phyloP scores from a whole-genome alignment of 2,113 vertebrate genomes.

The Cepphus grylle region DNA sequence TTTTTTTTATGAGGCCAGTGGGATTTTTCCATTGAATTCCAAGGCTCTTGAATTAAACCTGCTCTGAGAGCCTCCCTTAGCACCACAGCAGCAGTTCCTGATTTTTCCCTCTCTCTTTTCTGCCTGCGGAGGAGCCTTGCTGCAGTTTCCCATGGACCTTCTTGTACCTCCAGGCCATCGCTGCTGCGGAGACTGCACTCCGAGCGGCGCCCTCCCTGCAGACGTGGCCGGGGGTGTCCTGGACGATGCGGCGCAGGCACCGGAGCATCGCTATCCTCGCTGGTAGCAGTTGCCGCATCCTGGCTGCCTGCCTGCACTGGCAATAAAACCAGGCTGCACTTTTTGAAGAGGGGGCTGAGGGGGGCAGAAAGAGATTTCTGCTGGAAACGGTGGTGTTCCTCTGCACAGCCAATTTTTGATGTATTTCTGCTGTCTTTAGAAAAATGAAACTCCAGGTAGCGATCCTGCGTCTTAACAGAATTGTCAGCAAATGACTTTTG shows the following conservation, averaged over 20 bases:
- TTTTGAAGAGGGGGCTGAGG: too few relatives aligned
- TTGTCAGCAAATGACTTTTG: not conserved
- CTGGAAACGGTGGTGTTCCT: not conserved
- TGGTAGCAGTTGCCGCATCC: not conserved
- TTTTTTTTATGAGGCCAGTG: not conserved
- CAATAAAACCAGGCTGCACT: not conserved
- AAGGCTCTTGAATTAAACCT: not conserved
- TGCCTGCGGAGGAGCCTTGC: fast-evolving
- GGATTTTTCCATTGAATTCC: not conserved
- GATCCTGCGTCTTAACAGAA: not conserved
- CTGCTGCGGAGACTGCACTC: fast-evolving
- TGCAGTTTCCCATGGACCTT: not conserved
- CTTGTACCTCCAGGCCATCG: fast-evolving
- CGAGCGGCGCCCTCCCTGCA: fast-evolving
- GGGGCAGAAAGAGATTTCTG: not conserved
- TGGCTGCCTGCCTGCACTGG: not conserved
- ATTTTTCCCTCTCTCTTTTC: not conserved
- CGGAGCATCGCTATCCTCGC: fast-evolving
- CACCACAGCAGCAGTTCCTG: not conserved
- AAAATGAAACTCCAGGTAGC: not conserved
- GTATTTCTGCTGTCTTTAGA: not conserved
- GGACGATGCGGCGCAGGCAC: fast-evolving
- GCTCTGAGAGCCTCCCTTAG: not conserved
- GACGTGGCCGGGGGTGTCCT: fast-evolving
- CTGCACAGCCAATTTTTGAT: not conserved